Conservation (phyloP, 2,888 invertebrate genomes). For the Drosophila rellima region DNA sequence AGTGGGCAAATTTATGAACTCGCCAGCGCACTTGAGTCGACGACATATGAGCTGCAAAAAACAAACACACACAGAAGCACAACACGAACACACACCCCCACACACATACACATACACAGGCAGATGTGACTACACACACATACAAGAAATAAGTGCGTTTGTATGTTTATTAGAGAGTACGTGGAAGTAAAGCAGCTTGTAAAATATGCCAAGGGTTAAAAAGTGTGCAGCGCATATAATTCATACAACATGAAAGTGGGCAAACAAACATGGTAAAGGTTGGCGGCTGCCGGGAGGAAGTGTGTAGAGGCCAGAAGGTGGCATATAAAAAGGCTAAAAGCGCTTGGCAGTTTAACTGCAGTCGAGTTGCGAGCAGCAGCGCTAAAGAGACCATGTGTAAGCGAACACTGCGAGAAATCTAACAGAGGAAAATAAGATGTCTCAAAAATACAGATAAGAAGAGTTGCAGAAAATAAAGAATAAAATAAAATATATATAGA, state of each 20-base stretch:
- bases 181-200: conserved; percentile 75
- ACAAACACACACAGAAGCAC: conserved; percentile 24
- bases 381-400: conserved; percentile 23
- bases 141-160: conserved; percentile 70
- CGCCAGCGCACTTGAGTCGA: conserved; percentile 76
- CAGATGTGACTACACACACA: conserved; percentile 11
- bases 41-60: conserved; percentile 59
- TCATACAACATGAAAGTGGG: conserved; percentile 69
- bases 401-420: conserved; percentile 40
- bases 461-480: too few relatives aligned
- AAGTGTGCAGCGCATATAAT: conserved; percentile 78
- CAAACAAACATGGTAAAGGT: conserved; percentile 40
- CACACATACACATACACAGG: conserved; percentile 31
- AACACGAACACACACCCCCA: conserved; percentile 17
- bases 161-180: conserved; percentile 73
- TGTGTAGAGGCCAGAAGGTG: conserved; percentile 1
- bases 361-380: conserved; percentile 50
- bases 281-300: not conserved
- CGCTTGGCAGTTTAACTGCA: conserved; percentile 63
- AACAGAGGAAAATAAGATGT: not conserved
- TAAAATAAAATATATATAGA: too few relatives aligned
- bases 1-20: conserved; percentile 83
- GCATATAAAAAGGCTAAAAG: conserved; percentile 52
- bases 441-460: too few relatives aligned
- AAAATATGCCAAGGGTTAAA: conserved; percentile 82